Conservation (phyloP, 2,888 invertebrate genomes). For the Orchestes rusci region DNA sequence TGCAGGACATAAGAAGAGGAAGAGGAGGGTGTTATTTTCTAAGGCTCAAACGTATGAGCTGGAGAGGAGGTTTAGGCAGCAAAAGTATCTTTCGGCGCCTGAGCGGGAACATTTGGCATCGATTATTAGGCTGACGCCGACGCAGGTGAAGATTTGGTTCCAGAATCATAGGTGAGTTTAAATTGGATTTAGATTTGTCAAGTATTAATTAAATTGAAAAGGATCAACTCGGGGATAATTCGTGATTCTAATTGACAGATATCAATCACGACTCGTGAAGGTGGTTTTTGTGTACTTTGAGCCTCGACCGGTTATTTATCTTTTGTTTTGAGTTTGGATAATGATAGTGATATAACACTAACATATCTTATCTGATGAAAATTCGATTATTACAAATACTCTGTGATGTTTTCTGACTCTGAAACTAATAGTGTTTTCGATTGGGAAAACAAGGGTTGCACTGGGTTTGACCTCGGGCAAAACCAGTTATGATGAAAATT, state of each 20-base stretch:
- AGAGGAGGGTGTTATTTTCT: slow-evolving; percentile 92
- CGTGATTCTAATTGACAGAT: too few species aligned
- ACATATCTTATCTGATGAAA: too few species aligned
- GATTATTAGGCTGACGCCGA: slow-evolving; percentile 90
- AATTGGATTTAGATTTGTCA: not conserved
- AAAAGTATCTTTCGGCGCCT: slow-evolving; percentile 94
- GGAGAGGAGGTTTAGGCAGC: slow-evolving; percentile 90
- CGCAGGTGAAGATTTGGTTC: slow-evolving; percentile 99
- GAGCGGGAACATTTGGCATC: slow-evolving; percentile 96
- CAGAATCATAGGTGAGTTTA: slow-evolving; percentile 77
- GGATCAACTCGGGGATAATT: slow-evolving; percentile 8
- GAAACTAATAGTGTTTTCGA: too few species aligned
- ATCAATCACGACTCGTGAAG: slow-evolving; percentile 4
- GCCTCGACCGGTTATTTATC: too few species aligned
- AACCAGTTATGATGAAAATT: too few species aligned
- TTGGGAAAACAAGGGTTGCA: too few species aligned
- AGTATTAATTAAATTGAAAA: slow-evolving; percentile 19
- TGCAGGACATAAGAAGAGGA: slow-evolving; percentile 73
- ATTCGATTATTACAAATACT: too few species aligned
- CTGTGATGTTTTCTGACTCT: too few species aligned
- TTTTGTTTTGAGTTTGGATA: too few species aligned
- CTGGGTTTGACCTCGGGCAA: too few species aligned
- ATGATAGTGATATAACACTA: too few species aligned
- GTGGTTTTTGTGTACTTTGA: slow-evolving; percentile 12
- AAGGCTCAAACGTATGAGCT: slow-evolving; percentile 96